These are phyloP conservation scores for Parauchenoglanis punctatus DNA, from an alignment of 2,797 vertebrate species.

Conservation along the genomic window DNA sequence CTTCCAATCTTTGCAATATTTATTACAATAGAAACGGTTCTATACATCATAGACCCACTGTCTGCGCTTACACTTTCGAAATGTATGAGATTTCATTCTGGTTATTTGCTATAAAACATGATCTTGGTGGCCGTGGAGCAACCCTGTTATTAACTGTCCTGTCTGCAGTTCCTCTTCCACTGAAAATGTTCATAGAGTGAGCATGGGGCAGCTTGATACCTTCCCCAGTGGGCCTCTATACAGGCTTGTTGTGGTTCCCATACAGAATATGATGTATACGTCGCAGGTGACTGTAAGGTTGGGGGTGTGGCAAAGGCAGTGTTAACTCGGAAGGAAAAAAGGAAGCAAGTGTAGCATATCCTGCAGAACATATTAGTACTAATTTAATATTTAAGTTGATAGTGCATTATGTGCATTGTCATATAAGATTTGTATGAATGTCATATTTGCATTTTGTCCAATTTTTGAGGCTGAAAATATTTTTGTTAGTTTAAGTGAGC, in stretches of 20 bases:
- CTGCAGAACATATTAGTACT: not conserved
- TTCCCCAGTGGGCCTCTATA: not conserved
- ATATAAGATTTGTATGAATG: not conserved
- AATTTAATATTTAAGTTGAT: not conserved
- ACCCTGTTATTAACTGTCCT: not conserved
- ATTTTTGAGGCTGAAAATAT: constrained; percentile 2
- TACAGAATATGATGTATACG: not conserved
- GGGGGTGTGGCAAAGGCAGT: not conserved
- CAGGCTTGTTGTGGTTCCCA: not conserved
- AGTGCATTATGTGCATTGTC: not conserved
- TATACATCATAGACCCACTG: not conserved
- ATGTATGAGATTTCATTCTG: not conserved
- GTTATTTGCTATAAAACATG: not conserved
- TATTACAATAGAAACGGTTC: not conserved
- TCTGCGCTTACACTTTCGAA: not conserved
- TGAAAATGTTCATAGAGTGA: not conserved
- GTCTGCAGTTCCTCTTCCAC: not conserved
- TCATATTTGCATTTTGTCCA: not conserved
- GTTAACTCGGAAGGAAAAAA: not conserved
- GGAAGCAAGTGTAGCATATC: not conserved
- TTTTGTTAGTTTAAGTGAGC: constrained; percentile 23
- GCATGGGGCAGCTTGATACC: not conserved
- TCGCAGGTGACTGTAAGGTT: not conserved
- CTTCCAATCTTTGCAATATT: not conserved
- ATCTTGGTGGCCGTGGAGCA: not conserved